Base-by-base conservation (phyloP, 2,797 vertebrate species). In the Rhinichthys osculus region DNA sequence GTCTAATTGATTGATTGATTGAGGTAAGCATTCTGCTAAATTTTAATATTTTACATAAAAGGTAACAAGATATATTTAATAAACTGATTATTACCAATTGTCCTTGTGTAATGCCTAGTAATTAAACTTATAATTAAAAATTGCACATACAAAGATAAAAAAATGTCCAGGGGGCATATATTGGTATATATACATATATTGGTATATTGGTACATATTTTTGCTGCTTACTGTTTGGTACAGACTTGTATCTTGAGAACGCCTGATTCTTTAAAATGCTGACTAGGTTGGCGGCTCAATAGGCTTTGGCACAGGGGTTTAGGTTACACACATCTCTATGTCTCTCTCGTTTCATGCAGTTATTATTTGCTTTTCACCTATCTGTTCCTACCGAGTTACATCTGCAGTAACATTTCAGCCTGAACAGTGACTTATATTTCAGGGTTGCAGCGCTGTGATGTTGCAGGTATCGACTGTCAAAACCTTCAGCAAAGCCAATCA, bases 351-450 rank as follows among this genome's bases (percentile, higher is more conserved):
- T 81, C 47, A n/a, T 40, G 44, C 5, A n/a, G 27, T 19, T 62
- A 30, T 50, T 3, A 2, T 82, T 71, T 81, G 14, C 52, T 0
- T 82, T 71, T 7, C 38, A 27, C n/a, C 50, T 81, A 35, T 11
- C 7, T 73, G 27, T 57, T 74, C 47, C 27, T 21, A 44, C 35
- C 11, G 23, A 30, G 52, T 59, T 30, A 19, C 50, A 72, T 57
- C 80, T 70, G 79, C 64, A 70, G 64, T 11, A 57, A 57, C 5
- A 71, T 64, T 73, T 17, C 70, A 83, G 54, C 40, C 73, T 59
- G 40, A 74, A 35, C 21, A 83, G 11, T 83, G 54, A 74, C 71
- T 82, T 52, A 72, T 82, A 54, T 78, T 78, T 64, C 54, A 78
- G 76, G 19, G 42, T 83, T 62, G 21, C 52, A 47, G 38, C 7